Evolutionary conservation across 2,888 invertebrate genomes (phyloP).

Genomic region (Orgyia antiqua): DNA sequence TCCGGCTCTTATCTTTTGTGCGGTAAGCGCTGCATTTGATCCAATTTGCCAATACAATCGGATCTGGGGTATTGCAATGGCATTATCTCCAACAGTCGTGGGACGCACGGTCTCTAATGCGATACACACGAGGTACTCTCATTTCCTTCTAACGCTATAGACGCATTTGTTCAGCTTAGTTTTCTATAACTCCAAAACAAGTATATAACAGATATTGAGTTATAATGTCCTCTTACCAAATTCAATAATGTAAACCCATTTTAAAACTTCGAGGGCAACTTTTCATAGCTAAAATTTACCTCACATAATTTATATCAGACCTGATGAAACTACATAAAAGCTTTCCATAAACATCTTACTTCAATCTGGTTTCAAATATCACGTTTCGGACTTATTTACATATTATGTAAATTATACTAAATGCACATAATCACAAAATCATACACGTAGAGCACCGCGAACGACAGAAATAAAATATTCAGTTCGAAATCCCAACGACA

Average conservation of each 20-base stretch:
- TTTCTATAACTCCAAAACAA: background rate
- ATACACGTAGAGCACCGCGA: conserved; percentile 20
- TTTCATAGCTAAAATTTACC: too few species aligned
- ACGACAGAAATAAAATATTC: conserved; percentile 32
- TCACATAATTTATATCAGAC: too few species aligned
- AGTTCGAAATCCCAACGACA: conserved; percentile 30
- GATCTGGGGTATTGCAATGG: conserved; percentile 73
- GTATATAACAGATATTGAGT: too few species aligned
- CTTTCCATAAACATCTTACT: too few species aligned
- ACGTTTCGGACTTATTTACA: too few species aligned
- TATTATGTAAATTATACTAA: conserved; percentile 23
- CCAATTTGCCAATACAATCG: conserved; percentile 79
- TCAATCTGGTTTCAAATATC: too few species aligned
- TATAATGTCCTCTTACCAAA: too few species aligned
- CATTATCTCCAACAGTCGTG: conserved; percentile 64
- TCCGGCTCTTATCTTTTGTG: conserved; percentile 70
- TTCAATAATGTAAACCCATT: too few species aligned
- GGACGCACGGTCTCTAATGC: conserved; percentile 60
- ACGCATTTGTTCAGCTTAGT: background rate
- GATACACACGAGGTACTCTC: conserved; percentile 57
- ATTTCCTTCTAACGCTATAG: conserved; percentile 36
- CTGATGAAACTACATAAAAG: too few species aligned
- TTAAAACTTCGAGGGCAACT: too few species aligned
- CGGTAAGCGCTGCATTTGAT: conserved; percentile 76
- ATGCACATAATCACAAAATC: conserved; percentile 26